phyloP scores from a whole-genome alignment of 1,140 invertebrate genomes.

The Papilio aristodemus region DNA sequence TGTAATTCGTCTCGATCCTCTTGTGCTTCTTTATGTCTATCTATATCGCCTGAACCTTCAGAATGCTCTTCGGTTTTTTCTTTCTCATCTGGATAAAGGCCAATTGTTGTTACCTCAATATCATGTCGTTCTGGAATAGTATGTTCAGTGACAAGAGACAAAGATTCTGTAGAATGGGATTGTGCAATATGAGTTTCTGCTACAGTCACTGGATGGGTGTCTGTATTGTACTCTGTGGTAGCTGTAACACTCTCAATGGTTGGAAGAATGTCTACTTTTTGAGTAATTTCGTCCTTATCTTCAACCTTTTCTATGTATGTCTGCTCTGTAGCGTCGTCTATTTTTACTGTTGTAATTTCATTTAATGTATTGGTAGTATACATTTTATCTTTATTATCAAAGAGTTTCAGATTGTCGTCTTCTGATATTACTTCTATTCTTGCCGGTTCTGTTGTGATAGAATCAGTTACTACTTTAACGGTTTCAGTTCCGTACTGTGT shows the following conservation, averaged over 20 bases:
- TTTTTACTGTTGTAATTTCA: constrained; percentile 5
- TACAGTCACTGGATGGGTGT: neutral
- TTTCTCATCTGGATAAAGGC: neutral
- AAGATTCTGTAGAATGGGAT: constrained; percentile 14
- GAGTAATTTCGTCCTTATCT: constrained; percentile 1
- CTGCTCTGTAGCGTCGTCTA: constrained; percentile 22
- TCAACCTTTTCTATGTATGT: constrained; percentile 2
- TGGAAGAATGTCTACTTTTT: constrained; percentile 5
- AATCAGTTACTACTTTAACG: constrained; percentile 15
- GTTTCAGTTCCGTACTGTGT: neutral
- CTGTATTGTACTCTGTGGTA: neutral
- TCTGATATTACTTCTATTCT: constrained; percentile 5
- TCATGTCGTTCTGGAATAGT: constrained; percentile 19
- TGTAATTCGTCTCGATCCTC: neutral
- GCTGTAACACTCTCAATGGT: neutral
- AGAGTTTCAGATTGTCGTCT: neutral
- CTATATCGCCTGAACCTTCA: constrained; percentile 3
- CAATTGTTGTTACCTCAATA: constrained; percentile 9
- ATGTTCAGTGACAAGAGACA: neutral
- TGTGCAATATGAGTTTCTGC: neutral
- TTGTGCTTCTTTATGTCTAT: neutral
- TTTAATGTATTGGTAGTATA: constrained; percentile 1
- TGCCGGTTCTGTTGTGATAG: constrained; percentile 16
- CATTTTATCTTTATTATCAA: neutral
- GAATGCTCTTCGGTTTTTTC: neutral